Percentiles rank a stretch among this genome's conserved stretches.
Evolutionary conservation across 2,113 vertebrate genomes (phyloP).

Genomic region (Cynocephalus volans): DNA sequence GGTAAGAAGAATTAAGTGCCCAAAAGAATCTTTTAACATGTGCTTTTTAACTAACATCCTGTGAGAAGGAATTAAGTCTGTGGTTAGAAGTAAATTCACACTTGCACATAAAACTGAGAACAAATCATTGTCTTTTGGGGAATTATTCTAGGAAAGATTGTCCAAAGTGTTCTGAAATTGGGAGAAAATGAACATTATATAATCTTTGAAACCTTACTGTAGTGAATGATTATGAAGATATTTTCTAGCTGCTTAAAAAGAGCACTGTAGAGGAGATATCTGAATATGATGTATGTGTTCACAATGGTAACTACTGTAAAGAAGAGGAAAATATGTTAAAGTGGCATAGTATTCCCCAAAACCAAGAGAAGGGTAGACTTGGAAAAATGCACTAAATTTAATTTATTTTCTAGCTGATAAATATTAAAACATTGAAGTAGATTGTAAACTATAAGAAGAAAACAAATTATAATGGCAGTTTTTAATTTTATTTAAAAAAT

Average conservation of each 20-base stretch:
- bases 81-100: not conserved
- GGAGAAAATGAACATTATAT: not conserved
- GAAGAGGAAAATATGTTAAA: not conserved
- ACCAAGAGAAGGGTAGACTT: not conserved
- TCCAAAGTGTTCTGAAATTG: not conserved
- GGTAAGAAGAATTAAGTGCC: not conserved
- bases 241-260: slow-evolving; percentile 6
- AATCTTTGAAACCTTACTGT: not conserved
- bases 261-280: not conserved
- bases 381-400: not conserved
- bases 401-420: not conserved
- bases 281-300: not conserved
- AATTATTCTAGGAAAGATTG: not conserved
- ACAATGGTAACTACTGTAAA: not conserved
- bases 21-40: not conserved
- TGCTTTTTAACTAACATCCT: not conserved
- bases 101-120: not conserved
- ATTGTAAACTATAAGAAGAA: not conserved
- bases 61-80: not conserved
- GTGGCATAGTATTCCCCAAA: not conserved
- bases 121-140: not conserved
- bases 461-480: not conserved
- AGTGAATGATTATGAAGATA: not conserved
- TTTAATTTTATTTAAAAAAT: slow-evolving; percentile 27
- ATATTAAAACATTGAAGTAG: not conserved